A percentile compares a stretch with the other conserved stretches of the same genome.
Conservation (phyloP, 1,140 invertebrate genomes). For the Euwallacea fornicatus region DNA sequence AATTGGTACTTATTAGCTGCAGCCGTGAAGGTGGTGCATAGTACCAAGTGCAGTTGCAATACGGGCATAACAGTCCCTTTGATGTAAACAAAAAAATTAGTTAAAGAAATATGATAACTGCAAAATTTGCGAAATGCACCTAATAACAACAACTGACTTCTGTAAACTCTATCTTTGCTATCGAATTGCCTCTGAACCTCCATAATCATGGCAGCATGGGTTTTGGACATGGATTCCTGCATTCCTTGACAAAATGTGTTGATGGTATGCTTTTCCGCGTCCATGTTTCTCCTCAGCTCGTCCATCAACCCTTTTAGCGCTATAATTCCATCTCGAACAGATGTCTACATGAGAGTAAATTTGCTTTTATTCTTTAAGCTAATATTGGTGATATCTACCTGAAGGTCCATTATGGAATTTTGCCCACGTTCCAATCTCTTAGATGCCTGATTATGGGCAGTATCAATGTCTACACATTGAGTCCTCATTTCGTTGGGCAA, state of each 20-base stretch:
- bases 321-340: constrained; percentile 65
- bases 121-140: constrained; percentile 46
- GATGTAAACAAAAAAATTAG: no score
- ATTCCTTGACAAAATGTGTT: constrained; percentile 69
- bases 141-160: constrained; percentile 62
- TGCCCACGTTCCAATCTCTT: constrained; percentile 66
- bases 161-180: constrained; percentile 65
- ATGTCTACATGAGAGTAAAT: constrained; percentile 52
- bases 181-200: constrained; percentile 71
- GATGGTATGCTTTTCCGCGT: constrained; percentile 66
- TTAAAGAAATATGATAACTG: not conserved
- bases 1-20: constrained; percentile 73
- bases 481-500: constrained; percentile 64
- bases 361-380: no score
- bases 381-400: constrained; percentile 28
- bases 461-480: constrained; percentile 72
- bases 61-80: constrained; percentile 65
- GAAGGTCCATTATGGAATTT: constrained; percentile 53
- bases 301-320: constrained; percentile 68
- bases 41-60: constrained; percentile 66
- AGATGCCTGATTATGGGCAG: constrained; percentile 68
- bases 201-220: constrained; percentile 63
- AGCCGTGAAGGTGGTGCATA: constrained; percentile 69
- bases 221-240: constrained; percentile 67
- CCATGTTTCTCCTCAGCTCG: constrained; percentile 66